Conservation (phyloP, 2,888 invertebrate species). For the Ferrisia virgata region DNA sequence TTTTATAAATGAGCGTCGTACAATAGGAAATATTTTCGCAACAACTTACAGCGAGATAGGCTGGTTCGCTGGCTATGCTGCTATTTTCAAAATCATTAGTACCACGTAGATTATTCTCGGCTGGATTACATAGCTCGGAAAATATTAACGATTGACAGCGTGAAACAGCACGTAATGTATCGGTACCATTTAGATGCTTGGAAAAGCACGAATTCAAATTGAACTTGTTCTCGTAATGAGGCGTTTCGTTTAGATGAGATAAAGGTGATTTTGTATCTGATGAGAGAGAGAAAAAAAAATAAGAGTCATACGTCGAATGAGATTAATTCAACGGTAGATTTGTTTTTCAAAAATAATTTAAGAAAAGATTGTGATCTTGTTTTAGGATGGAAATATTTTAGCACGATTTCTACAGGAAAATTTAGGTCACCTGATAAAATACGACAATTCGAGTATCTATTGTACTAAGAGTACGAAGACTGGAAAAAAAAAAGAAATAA, state of each 20-base stretch:
- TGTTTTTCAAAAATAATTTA: neutral
- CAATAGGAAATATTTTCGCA: no score
- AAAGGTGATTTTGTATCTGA: constrained; percentile 57
- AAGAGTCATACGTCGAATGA: neutral
- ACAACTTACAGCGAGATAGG: constrained; percentile 58
- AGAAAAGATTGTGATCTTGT: neutral
- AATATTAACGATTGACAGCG: constrained; percentile 70
- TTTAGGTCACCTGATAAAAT: no score
- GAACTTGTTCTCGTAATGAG: constrained; percentile 70
- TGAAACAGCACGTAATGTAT: constrained; percentile 54
- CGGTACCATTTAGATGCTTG: constrained; percentile 44
- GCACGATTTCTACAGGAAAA: no score
- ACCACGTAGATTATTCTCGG: constrained; percentile 36
- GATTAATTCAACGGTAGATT: neutral
- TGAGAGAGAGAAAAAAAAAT: neutral
- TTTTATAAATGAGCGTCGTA: neutral
- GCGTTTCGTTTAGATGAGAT: constrained; percentile 74
- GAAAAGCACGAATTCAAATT: constrained; percentile 56
- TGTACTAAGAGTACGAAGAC: no score
- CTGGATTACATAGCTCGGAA: constrained; percentile 59
- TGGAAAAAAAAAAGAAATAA: no score
- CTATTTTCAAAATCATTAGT: constrained; percentile 59
- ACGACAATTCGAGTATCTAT: no score
- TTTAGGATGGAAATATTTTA: no score
- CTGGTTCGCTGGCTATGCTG: constrained; percentile 83